Percentiles rank a stretch among this genome's conserved stretches.
Evolutionary conservation across 1,140 invertebrate species (phyloP).

Genomic region (Adoxophyes honmai): DNA sequence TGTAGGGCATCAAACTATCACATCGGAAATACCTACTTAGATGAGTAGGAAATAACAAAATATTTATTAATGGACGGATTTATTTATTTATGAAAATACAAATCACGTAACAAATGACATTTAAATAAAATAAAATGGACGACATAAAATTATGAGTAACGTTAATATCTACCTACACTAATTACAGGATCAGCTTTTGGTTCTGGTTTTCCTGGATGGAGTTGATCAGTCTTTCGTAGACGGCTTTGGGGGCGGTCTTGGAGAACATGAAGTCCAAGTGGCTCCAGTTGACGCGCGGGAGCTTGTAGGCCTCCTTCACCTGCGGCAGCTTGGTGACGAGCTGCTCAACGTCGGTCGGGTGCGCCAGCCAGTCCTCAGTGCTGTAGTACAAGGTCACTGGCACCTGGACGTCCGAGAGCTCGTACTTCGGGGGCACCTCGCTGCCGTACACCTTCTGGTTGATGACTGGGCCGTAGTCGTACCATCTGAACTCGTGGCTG

Average conservation of each 20-base stretch:
- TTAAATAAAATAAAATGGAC: constrained; percentile 2
- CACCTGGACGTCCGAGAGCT: constrained; percentile 78
- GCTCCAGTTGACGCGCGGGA: constrained; percentile 81
- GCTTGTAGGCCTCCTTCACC: constrained; percentile 60
- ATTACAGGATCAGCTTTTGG: constrained; percentile 10
- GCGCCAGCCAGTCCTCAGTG: constrained; percentile 80
- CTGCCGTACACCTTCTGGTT: constrained; percentile 76
- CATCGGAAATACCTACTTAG: too few relatives aligned
- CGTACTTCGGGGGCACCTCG: constrained; percentile 80
- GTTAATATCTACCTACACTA: constrained; percentile 22
- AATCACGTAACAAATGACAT: constrained; percentile 1
- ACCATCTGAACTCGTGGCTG: constrained; percentile 64
- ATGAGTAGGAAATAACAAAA: constrained; percentile 10
- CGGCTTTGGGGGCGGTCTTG: constrained; percentile 75
- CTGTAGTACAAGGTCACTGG: constrained; percentile 83
- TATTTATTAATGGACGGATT: constrained; percentile 38
- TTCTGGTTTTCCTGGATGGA: constrained; percentile 37
- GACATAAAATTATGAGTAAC: constrained; percentile 5
- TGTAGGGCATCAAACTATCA: too few relatives aligned
- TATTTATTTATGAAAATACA: constrained; percentile 28
- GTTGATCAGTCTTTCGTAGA: constrained; percentile 75
- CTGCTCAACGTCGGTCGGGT: constrained; percentile 80
- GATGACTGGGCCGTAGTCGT: constrained; percentile 71
- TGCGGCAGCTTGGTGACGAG: constrained; percentile 75
- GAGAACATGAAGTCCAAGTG: constrained; percentile 86